Percentiles rank a stretch among this genome's conserved stretches.
These are phyloP conservation scores for Netelia virgata DNA, from an alignment of 2,888 invertebrate genomes.

Conservation along the genomic window DNA sequence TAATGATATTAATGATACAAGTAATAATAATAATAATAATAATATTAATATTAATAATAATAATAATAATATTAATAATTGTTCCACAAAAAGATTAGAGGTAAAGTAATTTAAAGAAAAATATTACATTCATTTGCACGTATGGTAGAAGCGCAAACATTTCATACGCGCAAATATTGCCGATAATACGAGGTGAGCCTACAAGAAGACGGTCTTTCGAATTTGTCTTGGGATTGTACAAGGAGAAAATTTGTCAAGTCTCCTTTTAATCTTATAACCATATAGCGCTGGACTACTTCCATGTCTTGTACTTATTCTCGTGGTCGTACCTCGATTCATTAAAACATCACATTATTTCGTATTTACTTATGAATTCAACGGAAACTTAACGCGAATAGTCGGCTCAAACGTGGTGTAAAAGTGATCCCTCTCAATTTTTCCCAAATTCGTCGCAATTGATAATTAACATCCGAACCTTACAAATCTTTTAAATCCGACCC, in stretches of 20 bases:
- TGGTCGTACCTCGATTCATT: too few relatives aligned
- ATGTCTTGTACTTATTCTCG: too few relatives aligned
- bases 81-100: slow-evolving; percentile 45
- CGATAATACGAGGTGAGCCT: neutral
- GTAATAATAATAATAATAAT: slow-evolving; percentile 37
- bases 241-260: neutral
- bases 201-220: slow-evolving; percentile 55
- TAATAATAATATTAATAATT: slow-evolving; percentile 29
- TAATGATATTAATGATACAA: slow-evolving; percentile 30
- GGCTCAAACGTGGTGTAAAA: too few relatives aligned
- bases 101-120: slow-evolving; percentile 45
- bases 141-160: slow-evolving; percentile 42
- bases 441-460: too few relatives aligned
- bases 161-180: slow-evolving; percentile 30
- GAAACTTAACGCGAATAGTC: too few relatives aligned
- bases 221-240: slow-evolving; percentile 28
- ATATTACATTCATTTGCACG: slow-evolving; percentile 51
- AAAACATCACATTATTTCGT: too few relatives aligned
- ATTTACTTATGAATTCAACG: too few relatives aligned
- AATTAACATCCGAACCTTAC: too few relatives aligned
- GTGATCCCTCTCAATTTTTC: too few relatives aligned
- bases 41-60: slow-evolving; percentile 29
- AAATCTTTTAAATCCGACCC: too few relatives aligned
- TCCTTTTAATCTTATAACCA: neutral
- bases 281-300: too few relatives aligned